These are phyloP conservation scores for Hyles euphorbiae DNA, from an alignment of 1,140 invertebrate genomes.

Conservation along the genomic window DNA sequence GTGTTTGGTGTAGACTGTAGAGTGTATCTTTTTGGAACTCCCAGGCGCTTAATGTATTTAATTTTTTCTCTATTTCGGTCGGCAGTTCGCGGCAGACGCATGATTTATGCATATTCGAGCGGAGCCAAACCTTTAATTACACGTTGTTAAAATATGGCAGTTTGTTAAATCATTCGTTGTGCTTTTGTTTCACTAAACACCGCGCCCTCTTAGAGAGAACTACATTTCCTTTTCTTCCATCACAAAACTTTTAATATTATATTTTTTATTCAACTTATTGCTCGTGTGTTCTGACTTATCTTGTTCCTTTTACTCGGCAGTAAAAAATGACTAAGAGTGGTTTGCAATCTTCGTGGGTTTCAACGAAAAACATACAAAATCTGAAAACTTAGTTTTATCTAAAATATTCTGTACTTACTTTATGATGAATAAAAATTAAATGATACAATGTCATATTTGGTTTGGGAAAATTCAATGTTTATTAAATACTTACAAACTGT, in stretches of 20 bases:
- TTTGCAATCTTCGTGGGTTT: no score
- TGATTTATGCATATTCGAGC: slow-evolving; percentile 74
- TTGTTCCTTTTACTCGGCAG: background rate
- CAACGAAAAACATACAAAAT: no score
- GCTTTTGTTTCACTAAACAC: slow-evolving; percentile 69
- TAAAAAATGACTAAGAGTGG: no score
- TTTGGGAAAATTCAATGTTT: no score
- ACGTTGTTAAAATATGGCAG: slow-evolving; percentile 76
- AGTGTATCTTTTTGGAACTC: slow-evolving; percentile 31
- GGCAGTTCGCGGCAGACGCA: slow-evolving; percentile 68
- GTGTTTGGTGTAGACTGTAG: background rate
- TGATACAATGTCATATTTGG: no score
- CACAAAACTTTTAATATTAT: slow-evolving; percentile 24
- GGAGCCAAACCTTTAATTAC: slow-evolving; percentile 74
- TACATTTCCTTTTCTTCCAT: slow-evolving; percentile 49
- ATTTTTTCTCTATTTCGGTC: slow-evolving; percentile 74
- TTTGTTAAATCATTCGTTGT: slow-evolving; percentile 69
- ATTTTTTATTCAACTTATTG: slow-evolving; percentile 32
- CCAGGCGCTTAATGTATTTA: slow-evolving; percentile 66
- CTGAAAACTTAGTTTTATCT: no score
- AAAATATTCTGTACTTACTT: no score
- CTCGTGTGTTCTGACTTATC: background rate
- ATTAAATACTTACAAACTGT: no score
- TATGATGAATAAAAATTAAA: no score
- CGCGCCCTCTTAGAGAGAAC: slow-evolving; percentile 46